These are phyloP conservation scores for Latrodectus hesperus DNA, from an alignment of 2,888 invertebrate species.

Conservation along the genomic window DNA sequence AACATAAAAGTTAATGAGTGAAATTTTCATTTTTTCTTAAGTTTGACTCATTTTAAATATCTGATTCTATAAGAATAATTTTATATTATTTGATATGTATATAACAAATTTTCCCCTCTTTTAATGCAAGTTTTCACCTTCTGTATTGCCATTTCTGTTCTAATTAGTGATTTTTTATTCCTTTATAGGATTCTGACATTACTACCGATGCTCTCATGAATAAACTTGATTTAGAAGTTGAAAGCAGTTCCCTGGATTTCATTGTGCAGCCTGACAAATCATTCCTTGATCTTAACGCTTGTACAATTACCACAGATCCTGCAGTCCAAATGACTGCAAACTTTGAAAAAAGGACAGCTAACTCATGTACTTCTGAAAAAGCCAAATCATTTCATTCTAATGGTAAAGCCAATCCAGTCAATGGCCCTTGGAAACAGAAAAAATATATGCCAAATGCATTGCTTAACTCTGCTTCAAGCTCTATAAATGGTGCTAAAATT, in stretches of 20 bases:
- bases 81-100: background rate
- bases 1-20: background rate
- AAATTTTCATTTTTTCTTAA: background rate
- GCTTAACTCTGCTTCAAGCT: constrained; percentile 25
- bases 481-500: constrained; percentile 19
- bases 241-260: constrained; percentile 1
- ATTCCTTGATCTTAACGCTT: background rate
- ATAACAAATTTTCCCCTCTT: too few species aligned
- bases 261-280: constrained; percentile 8
- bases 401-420: constrained; percentile 12
- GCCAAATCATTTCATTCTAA: constrained; percentile 27
- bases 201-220: constrained; percentile 39
- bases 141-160: background rate
- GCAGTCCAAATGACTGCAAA: background rate
- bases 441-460: constrained; percentile 34
- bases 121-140: too few species aligned
- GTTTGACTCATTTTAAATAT: background rate
- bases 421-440: constrained; percentile 49
- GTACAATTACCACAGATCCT: background rate
- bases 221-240: constrained; percentile 41
- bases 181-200: constrained; percentile 59
- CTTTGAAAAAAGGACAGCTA: background rate
- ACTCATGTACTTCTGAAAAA: constrained; percentile 13
- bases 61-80: background rate
- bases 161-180: background rate